Conservation (phyloP, 2,113 vertebrate species). For the Accipiter cooperii region DNA sequence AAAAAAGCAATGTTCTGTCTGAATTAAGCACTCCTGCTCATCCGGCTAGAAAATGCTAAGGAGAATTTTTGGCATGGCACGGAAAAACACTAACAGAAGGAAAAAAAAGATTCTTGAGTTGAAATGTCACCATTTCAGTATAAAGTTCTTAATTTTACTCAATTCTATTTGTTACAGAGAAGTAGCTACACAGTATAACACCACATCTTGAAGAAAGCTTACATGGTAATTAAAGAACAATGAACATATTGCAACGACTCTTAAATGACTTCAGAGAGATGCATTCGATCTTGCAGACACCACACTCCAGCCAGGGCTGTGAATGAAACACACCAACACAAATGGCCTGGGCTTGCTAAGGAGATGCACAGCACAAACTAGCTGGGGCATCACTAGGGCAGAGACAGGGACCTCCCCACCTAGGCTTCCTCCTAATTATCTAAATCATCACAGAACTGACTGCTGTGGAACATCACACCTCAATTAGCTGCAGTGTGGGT, state of each 20-base stretch:
- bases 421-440: background rate
- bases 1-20: background rate
- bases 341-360: background rate
- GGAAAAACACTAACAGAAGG: background rate
- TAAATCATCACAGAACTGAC: background rate
- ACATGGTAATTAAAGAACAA: background rate
- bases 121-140: background rate
- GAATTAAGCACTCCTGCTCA: background rate
- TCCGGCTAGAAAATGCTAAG: background rate
- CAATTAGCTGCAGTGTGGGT: too few species aligned
- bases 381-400: background rate
- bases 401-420: background rate
- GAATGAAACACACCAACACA: background rate
- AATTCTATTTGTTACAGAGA: background rate
- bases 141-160: background rate
- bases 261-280: background rate
- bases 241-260: background rate
- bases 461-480: background rate
- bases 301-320: background rate
- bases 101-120: background rate
- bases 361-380: background rate
- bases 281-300: background rate
- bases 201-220: background rate
- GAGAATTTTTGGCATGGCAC: background rate
- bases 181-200: background rate